Base-by-base conservation (phyloP, 1,140 invertebrate species). In the Melanaphis sacchari region DNA sequence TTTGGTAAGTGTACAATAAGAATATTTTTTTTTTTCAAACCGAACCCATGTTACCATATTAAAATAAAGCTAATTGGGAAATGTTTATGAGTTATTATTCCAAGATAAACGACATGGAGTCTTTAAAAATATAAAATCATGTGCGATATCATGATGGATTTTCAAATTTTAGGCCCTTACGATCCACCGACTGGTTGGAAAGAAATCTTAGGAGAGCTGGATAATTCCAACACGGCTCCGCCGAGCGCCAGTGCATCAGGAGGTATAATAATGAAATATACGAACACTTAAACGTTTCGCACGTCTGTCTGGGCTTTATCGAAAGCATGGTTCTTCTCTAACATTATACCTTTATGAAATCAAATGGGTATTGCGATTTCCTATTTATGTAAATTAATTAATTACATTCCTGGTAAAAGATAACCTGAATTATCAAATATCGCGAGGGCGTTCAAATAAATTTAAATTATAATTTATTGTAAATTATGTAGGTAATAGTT, bases 1-100 rank as follows among this genome's bases (percentile, higher is more conserved):
- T 99, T 98, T 95, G 98, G 99, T 99, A 96, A 97, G 97, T 94
- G 7, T 31, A 31, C 18, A 38, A 54, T 40, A 81, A 31, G 11
- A 22, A 52, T 41, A 49, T 36, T 21, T 54, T 36, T n/a, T 46
- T 88, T 46, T n/a, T 46, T 18, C 36, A 38, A 82, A 22, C 22
- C 21, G 1, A 22, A 9, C 85, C 43, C 7, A n/a, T 46, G 43
- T 87, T 6, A 46, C 41, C 18, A 7, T 87, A 46, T 7, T 87
- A 46, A n/a, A 87, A 87, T 87, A 36, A n/a, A 43, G 11, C 38
- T 85, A 36, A 43, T n/a, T 31, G 31, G 26, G 31, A 43, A 22
- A n/a, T 36, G 24, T 87, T n/a, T 7, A 6, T 31, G 41, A 87
- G 31, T 87, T n/a, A 46, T 87, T 46, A n/a, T 87, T 87, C 31